Evolutionary conservation across 2,888 invertebrate species (phyloP), one percentile per base, ranked within the genome.

Genomic region (Microctonus aethiopoides): DNA sequence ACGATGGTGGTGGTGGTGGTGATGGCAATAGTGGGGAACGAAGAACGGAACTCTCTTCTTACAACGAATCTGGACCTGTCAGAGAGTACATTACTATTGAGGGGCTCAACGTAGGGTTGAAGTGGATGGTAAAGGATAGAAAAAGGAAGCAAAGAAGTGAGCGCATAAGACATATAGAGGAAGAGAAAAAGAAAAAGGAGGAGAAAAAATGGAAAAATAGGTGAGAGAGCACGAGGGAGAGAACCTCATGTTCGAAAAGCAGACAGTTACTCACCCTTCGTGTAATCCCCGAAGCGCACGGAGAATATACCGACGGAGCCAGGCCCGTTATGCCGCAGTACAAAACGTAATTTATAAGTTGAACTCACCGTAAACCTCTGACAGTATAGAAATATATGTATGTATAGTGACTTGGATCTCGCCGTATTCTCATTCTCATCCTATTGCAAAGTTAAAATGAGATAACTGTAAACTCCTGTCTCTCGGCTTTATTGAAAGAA

Each of bases 301-400:
- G 73, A 72, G 68, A 74, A 75, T 74, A 71, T 64, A 22, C 54
- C 46, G 46, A 46, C 46, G 46, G 46, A 46, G 46, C 16, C 46
- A 51, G 16, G 16, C 62, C 67, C 67, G 59, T 52, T 70, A 64
- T 56, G 64, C 64, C 46, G 63, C 68, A 60, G 63, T 69, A 72
- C 73, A 73, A 74, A 74, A 73, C 69, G 65, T 72, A 73, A 72
- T 73, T 73, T 71, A 73, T 75, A 72, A 73, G 73, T 73, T 72
- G 63, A 70, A 75, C 64, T 73, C 71, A 64, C 65, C 70, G 67
- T 62, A 69, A 69, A 72, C 70, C 66, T 62, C 41, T 59, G 41
- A 59, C 46, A 57, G 41, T 39, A 56, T 52, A 56, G 56, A 56
- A 34, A 16, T 32, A 16, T 16, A 46, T 46, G 46, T 46, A 46